phyloP scores from a whole-genome alignment of 2,888 invertebrate genomes.

The Lepidocyrtinus sp. region DNA sequence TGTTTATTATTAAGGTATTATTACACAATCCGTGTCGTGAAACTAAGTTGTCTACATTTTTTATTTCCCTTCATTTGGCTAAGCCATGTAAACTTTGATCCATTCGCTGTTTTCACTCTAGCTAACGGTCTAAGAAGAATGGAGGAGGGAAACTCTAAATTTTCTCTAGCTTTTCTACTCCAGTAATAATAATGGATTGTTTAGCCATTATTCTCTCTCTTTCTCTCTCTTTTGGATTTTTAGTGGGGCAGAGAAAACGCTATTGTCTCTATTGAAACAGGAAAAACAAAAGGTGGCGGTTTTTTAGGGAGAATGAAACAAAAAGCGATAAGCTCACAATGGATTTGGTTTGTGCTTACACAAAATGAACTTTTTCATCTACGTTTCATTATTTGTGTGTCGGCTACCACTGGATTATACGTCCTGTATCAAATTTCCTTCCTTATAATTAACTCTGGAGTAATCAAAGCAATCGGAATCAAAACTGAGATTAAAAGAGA shows the following conservation, averaged over 20 bases:
- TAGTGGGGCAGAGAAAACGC: not conserved
- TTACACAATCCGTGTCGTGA: slow-evolving; percentile 7
- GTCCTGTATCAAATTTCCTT: slow-evolving; percentile 6
- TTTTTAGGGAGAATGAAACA: not conserved
- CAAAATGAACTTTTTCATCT: slow-evolving; percentile 8
- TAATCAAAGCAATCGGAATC: not conserved
- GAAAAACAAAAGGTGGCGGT: not conserved
- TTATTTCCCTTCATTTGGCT: slow-evolving; percentile 3
- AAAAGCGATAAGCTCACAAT: slow-evolving; percentile 9
- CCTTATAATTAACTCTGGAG: slow-evolving; percentile 20
- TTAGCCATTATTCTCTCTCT: slow-evolving; percentile 1
- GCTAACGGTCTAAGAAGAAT: too few relatives aligned
- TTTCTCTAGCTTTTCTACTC: not conserved
- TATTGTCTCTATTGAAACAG: slow-evolving; percentile 3
- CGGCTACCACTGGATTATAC: not conserved
- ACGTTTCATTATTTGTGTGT: slow-evolving; percentile 2
- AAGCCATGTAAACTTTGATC: slow-evolving; percentile 3
- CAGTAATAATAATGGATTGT: slow-evolving; percentile 6
- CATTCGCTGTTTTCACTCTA: not conserved
- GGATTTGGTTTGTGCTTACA: not conserved
- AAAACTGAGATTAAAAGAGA: slow-evolving; percentile 9
- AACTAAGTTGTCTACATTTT: slow-evolving; percentile 3
- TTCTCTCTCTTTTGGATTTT: too few relatives aligned
- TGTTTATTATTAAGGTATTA: slow-evolving; percentile 15
- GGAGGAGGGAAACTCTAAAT: slow-evolving; percentile 4